These are phyloP conservation scores for Siderastrea siderea DNA, from an alignment of 92 coral and sea anemone species.

Conservation along the genomic window DNA sequence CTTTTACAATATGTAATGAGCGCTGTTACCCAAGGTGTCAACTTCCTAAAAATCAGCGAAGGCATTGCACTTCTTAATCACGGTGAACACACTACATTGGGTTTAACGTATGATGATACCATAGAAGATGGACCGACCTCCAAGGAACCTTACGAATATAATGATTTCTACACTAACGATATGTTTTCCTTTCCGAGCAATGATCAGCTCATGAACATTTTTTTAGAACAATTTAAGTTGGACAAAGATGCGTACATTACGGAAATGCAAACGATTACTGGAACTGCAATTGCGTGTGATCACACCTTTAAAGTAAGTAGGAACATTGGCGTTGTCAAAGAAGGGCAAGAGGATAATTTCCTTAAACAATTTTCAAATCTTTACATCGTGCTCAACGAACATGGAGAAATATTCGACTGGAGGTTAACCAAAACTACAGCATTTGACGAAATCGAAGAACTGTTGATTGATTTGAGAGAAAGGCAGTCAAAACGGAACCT, in stretches of 20 bases:
- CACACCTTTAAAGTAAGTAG: conserved; percentile 79
- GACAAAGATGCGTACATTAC: conserved; percentile 64
- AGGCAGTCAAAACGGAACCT: conserved; percentile 66
- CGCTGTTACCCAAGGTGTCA: too few relatives aligned
- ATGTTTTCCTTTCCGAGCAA: conserved; percentile 57
- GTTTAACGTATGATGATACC: too few relatives aligned
- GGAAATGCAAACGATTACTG: conserved; percentile 65
- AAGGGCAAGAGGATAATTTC: conserved; percentile 38
- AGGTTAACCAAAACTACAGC: conserved; percentile 72
- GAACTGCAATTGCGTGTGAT: conserved; percentile 80
- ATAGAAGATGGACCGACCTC: too few relatives aligned
- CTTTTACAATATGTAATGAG: too few relatives aligned
- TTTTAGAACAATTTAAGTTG: conserved; percentile 70
- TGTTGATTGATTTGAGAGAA: conserved; percentile 38
- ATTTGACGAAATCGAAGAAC: conserved; percentile 68
- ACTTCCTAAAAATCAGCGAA: too few relatives aligned
- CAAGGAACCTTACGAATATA: too few relatives aligned
- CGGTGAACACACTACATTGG: too few relatives aligned
- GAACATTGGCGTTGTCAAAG: conserved; percentile 58
- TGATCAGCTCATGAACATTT: conserved; percentile 84
- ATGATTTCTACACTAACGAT: too few relatives aligned
- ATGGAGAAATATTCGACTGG: conserved; percentile 81
- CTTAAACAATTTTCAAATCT: conserved; percentile 78
- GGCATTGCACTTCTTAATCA: too few relatives aligned
- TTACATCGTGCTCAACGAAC: conserved; percentile 79